Evolutionary conservation across 2,888 invertebrate genomes (phyloP), one percentile per base, ranked within the genome.

Genomic region (Synanthedon andrenaeformis): DNA sequence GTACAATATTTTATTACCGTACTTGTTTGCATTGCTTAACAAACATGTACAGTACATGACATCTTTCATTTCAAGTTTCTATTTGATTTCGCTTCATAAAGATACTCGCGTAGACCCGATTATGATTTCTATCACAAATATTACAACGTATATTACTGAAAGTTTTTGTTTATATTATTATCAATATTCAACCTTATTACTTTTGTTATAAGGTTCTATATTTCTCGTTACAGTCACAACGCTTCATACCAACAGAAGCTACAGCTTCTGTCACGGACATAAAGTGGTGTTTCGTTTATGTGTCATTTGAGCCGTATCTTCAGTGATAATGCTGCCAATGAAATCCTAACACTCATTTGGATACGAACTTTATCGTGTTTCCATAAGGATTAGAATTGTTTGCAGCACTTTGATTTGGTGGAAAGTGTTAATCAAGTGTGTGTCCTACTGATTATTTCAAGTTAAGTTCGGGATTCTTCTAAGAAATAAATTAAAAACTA

Each of bases 11-110:
- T 82, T 86, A 86, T 82, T 79, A 77, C 81, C 72, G 65, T 59
- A 66, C 69, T 64, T 78, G 76, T 85, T 85, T 83, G 79, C 74
- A 74, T 76, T 74, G 76, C 71, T 79, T 79, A 76, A 76, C 75
- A 79, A 80, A 82, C 85, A 79, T 72, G 76, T 74, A 69, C 66
- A 72, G 76, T 70, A 75, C 68, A 79, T 72, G 79, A 81, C 81
- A 82, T 84, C 82, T 81, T 82, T 81, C 82, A 85, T 84, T 84
- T 79, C 85, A 82, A 79, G 86, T 86, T 86, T 87, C 87, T 86
- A 87, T 86, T 87, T 86, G 86, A 83, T 86, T 84, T 81, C 74
- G 77, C 70, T 75, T 81, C 84, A 82, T 84, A 84, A 82, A 79
- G 72, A 64, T 67, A 74, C 79, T 84, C 72, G 74, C 82, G 75